Evolutionary conservation across 2,113 vertebrate species (phyloP).

Genomic region (Menidia beryllina): DNA sequence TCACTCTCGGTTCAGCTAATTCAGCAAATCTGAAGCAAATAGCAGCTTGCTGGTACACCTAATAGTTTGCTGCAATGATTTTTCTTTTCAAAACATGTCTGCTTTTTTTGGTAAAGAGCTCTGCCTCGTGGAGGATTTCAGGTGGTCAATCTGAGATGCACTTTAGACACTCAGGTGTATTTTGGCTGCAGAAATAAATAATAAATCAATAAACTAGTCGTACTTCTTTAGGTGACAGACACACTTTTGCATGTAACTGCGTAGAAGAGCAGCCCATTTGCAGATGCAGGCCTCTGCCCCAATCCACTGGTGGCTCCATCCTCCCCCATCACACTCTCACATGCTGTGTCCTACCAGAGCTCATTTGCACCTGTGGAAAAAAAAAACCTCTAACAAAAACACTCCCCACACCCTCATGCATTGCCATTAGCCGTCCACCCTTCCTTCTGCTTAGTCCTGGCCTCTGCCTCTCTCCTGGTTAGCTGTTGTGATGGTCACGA

Average conservation of each 20-base stretch:
- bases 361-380: constrained; percentile 78
- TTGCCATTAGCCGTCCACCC: constrained; percentile 40
- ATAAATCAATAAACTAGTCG: not conserved
- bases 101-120: not conserved
- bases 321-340: constrained; percentile 26
- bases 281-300: not conserved
- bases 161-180: not conserved
- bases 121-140: not conserved
- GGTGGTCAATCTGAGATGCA: not conserved
- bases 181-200: constrained; percentile 1
- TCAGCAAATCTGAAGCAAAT: too few relatives aligned
- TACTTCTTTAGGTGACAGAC: not conserved
- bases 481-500: constrained; percentile 40
- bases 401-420: constrained; percentile 48
- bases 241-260: not conserved
- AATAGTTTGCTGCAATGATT: too few relatives aligned
- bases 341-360: constrained; percentile 16
- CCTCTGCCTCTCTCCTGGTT: constrained; percentile 32
- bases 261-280: constrained; percentile 40
- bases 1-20: too few relatives aligned
- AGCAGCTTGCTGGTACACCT: too few relatives aligned
- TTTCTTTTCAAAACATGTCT: not conserved
- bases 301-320: not conserved
- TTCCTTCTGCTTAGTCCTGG: constrained; percentile 39
- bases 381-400: constrained; percentile 40